Evolutionary conservation across 2,888 invertebrate genomes (phyloP).

Genomic region (Cephus spinipes): DNA sequence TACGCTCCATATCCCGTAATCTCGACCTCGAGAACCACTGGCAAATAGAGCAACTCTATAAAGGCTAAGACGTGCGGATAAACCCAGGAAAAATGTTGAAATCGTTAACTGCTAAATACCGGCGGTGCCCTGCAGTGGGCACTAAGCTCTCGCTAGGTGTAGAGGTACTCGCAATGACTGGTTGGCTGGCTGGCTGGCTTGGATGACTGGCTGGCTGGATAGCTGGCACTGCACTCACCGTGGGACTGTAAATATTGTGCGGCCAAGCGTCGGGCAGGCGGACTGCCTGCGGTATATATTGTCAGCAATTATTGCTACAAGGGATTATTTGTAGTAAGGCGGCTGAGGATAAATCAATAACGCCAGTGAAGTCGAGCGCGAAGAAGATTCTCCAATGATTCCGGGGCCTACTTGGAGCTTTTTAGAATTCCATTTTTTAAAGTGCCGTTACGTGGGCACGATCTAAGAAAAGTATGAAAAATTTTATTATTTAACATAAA

Average conservation of each 20-base stretch:
- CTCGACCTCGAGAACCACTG: slow-evolving; percentile 31
- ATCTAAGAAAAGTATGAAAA: too few species aligned
- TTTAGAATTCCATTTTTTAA: too few species aligned
- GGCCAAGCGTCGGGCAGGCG: slow-evolving; percentile 11
- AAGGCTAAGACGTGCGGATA: slow-evolving; percentile 46
- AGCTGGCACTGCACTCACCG: slow-evolving; percentile 2
- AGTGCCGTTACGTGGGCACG: too few species aligned
- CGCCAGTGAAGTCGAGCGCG: slow-evolving; percentile 4
- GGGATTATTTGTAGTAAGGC: slow-evolving; percentile 42
- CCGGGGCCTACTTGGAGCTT: too few species aligned
- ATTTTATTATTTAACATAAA: too few species aligned
- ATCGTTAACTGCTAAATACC: slow-evolving; percentile 46
- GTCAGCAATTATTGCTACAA: slow-evolving; percentile 48
- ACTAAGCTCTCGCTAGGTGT: slow-evolving; percentile 1
- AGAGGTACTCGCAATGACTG: not conserved
- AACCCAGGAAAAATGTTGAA: slow-evolving; percentile 37
- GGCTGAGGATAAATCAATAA: slow-evolving; percentile 43
- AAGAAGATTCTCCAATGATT: not conserved
- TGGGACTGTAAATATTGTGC: slow-evolving; percentile 37
- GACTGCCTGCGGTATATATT: slow-evolving; percentile 37
- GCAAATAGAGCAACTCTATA: slow-evolving; percentile 60
- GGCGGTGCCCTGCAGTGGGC: slow-evolving; percentile 16
- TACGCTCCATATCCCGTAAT: too few species aligned
- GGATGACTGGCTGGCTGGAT: too few species aligned
- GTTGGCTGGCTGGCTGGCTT: not conserved